phyloP scores from a whole-genome alignment of 2,888 invertebrate species.

The Acanthococcus lagerstroemiae region DNA sequence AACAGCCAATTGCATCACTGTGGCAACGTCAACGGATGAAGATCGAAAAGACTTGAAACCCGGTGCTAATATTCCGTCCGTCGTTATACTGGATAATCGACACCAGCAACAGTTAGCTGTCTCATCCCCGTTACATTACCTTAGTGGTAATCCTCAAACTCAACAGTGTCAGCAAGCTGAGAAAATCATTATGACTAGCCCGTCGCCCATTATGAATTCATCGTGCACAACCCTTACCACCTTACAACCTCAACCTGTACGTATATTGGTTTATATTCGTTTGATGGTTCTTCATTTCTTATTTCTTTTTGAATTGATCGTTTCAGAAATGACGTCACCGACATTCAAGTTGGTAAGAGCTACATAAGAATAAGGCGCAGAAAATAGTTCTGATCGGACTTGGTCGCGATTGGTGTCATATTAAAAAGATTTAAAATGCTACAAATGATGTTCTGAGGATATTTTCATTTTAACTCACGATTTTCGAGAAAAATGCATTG shows the following conservation, averaged over 20 bases:
- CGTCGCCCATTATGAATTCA: constrained; percentile 34
- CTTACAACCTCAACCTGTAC: constrained; percentile 22
- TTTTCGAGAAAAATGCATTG: too few relatives aligned
- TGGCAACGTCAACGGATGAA: constrained; percentile 39
- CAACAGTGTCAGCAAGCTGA: constrained; percentile 29
- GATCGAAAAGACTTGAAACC: constrained; percentile 35
- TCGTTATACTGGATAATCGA: constrained; percentile 35
- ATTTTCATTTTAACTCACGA: too few relatives aligned
- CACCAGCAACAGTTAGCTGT: constrained; percentile 13
- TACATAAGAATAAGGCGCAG: too few relatives aligned
- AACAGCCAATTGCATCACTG: constrained; percentile 36
- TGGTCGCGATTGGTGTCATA: too few relatives aligned
- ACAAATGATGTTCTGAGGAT: too few relatives aligned
- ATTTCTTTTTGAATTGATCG: too few relatives aligned
- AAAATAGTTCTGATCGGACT: too few relatives aligned
- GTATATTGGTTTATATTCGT: too few relatives aligned
- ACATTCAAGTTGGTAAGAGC: too few relatives aligned
- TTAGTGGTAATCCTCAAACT: constrained; percentile 1
- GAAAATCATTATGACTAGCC: constrained; percentile 35
- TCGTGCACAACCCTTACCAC: constrained; percentile 30
- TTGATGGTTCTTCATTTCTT: too few relatives aligned
- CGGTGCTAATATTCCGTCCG: constrained; percentile 34
- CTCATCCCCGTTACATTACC: constrained; percentile 13
- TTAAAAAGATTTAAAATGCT: too few relatives aligned
- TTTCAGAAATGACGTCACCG: too few relatives aligned